Conservation (phyloP, 2,113 vertebrate genomes). For the Dipodomys stephensi region DNA sequence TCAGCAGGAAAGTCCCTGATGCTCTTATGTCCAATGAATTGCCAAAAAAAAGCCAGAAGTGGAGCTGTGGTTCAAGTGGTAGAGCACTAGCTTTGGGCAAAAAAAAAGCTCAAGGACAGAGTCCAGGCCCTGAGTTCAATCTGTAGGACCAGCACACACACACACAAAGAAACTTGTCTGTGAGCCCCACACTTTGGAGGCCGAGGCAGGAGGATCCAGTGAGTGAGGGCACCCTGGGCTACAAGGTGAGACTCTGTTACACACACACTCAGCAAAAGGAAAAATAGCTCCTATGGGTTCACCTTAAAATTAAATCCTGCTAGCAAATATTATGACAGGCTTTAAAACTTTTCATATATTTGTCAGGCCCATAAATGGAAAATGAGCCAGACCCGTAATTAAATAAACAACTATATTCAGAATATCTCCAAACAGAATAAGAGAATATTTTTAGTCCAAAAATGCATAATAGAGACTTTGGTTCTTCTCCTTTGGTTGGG, state of each 20-base stretch:
- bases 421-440: slow-evolving; percentile 75
- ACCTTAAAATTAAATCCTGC: slow-evolving; percentile 67
- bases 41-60: too few species aligned
- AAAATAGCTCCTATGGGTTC: slow-evolving; percentile 55
- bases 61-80: too few species aligned
- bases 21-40: too few species aligned
- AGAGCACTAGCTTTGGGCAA: too few species aligned
- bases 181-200: background rate
- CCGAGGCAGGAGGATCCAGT: background rate
- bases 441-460: slow-evolving; percentile 69
- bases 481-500: slow-evolving; percentile 38
- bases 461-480: slow-evolving; percentile 69
- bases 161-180: background rate
- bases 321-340: slow-evolving; percentile 74
- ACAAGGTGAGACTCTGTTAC: background rate
- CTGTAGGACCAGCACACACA: too few species aligned
- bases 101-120: too few species aligned
- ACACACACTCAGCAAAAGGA: background rate
- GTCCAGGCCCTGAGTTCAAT: too few species aligned
- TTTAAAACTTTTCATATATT: slow-evolving; percentile 54
- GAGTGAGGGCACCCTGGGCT: background rate
- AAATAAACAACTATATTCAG: slow-evolving; percentile 71
- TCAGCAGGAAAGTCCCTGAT: too few species aligned
- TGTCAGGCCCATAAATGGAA: slow-evolving; percentile 78
- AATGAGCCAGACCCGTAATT: slow-evolving; percentile 70